Evolutionary conservation across 2,113 vertebrate genomes (phyloP), one percentile per base, ranked within the genome.

Genomic region (Tychaedon coryphoeus): DNA sequence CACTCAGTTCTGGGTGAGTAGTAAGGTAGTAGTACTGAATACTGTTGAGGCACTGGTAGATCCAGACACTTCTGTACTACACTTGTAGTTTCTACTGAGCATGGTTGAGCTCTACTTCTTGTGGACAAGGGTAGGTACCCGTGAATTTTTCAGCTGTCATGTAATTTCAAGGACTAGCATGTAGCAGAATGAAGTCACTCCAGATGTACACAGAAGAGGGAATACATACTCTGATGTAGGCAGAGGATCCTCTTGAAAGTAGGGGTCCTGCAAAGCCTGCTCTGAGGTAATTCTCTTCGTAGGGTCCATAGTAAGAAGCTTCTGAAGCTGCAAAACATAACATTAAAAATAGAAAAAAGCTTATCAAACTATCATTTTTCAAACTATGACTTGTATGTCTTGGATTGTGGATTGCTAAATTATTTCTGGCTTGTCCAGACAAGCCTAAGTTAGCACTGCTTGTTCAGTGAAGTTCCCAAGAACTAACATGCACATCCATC

Each of bases 281-380:
- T 99, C 99, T 43, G 99, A 99, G 60, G 99, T 99, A 96, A 99
- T 99, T 97, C 99, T 98, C 97, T 99, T 99, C 29, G 99, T 99
- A 86, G 99, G 99, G 96, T 99, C 99, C 99, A 99, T 99, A 58
- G 99, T 99, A 60, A 99, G 99, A 86, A 99, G 99, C 91, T 99
- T 99, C 97, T 99, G 99, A 90, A 99, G 99, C 99, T 99, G 95
- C 28, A 85, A 92, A 96, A 4, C 64, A 48, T 36, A 73, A 97
- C 20, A 97, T 71, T 43, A 67, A 81, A 91, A 90, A 93, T 5
- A 95, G 45, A 19, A 69, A 90, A 93, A 29, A 93, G 26, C 31
- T 93, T 74, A 67, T 65, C 86, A 92, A 87, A 96, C 66, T 38
- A 85, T 54, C 54, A 57, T 43, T 97, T 86, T 92, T 86, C 61